phyloP scores from a whole-genome alignment of 2,113 vertebrate species.

The Phylloscopus whistleri region DNA sequence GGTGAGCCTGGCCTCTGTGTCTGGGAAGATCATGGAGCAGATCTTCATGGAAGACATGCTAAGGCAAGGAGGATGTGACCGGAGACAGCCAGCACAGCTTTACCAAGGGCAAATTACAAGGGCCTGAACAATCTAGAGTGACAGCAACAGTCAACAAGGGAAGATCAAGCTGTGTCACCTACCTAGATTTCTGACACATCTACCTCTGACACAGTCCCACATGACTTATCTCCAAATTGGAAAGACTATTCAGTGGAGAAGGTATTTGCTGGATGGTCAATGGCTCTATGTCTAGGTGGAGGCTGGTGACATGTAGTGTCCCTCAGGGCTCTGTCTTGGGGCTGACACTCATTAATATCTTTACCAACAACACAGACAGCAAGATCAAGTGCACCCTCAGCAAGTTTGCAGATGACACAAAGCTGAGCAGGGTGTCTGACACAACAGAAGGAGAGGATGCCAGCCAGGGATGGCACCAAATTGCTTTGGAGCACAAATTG shows the following conservation, averaged over 20 bases:
- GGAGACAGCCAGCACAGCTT: background rate
- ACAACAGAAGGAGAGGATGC: background rate
- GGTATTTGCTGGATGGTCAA: background rate
- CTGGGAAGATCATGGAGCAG: background rate
- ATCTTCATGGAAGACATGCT: background rate
- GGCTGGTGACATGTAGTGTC: background rate
- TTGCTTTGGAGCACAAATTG: background rate
- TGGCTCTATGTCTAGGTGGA: background rate
- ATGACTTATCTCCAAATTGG: background rate
- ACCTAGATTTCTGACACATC: no score
- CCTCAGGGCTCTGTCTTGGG: background rate
- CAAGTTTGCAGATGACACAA: background rate
- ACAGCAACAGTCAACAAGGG: background rate
- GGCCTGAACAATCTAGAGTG: background rate
- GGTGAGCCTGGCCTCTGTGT: background rate
- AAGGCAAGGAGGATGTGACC: background rate
- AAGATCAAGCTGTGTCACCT: no score
- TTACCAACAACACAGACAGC: background rate
- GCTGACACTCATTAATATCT: background rate
- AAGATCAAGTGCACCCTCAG: background rate
- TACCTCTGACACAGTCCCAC: background rate
- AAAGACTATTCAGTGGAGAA: background rate
- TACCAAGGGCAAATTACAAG: background rate
- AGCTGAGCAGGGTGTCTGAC: background rate
- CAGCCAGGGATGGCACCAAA: background rate